phyloP scores from a whole-genome alignment of 2,113 vertebrate genomes.

The Scytalopus superciliaris region DNA sequence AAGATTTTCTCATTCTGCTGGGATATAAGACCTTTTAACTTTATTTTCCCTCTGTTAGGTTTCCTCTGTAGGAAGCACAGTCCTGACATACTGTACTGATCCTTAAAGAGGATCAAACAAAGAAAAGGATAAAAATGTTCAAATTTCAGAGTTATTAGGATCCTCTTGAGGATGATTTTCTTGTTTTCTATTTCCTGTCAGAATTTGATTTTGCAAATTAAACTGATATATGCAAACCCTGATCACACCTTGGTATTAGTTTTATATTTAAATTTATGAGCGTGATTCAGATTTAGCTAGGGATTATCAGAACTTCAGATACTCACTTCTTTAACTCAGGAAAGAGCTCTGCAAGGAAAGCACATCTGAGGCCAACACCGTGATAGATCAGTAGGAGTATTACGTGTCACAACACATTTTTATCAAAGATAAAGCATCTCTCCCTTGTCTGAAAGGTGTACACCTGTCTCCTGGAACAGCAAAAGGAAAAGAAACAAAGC shows the following conservation, averaged over 20 bases:
- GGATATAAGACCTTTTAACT: not conserved
- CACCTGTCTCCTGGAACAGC: not conserved
- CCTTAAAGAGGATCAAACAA: constrained; percentile 19
- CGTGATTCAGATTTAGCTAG: not conserved
- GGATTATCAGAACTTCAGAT: constrained; percentile 30
- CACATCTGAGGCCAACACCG: not conserved
- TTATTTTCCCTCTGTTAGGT: not conserved
- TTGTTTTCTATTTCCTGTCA: constrained; percentile 41
- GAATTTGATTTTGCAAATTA: constrained; percentile 34
- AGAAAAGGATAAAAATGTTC: not conserved
- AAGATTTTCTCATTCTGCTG: not conserved
- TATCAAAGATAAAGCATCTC: not conserved
- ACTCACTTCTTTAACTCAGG: constrained; percentile 7
- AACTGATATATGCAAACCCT: not conserved
- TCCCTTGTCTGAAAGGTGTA: not conserved
- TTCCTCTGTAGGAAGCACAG: not conserved
- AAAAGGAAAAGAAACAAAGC: not conserved
- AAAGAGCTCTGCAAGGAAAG: not conserved
- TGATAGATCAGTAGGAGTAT: not conserved
- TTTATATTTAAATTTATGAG: constrained; percentile 10
- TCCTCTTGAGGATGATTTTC: not conserved
- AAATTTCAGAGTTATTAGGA: not conserved
- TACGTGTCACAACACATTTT: not conserved
- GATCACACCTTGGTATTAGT: not conserved
- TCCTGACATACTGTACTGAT: not conserved